Conservation (phyloP, 2,888 invertebrate genomes). For the Corythucha ciliata region DNA sequence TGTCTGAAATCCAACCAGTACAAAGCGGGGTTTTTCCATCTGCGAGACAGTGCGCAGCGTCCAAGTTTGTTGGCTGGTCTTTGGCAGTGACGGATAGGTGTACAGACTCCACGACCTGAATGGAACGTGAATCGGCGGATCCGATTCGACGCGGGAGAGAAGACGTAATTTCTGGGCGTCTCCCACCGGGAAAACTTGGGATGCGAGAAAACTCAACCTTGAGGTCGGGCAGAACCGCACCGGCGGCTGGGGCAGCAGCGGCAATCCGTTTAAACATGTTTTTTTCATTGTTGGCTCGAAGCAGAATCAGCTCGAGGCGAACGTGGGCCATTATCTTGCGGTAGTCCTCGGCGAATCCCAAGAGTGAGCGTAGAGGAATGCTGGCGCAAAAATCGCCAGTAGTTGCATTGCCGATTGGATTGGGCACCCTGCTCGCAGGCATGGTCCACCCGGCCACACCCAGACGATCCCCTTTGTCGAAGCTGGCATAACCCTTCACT, state of each 20-base stretch:
- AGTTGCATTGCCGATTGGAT: not conserved
- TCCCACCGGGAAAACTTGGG: too few relatives aligned
- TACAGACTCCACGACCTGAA: conserved; percentile 41
- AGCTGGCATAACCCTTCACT: conserved; percentile 17
- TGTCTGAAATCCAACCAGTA: conserved; percentile 41
- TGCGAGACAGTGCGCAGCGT: conserved; percentile 36
- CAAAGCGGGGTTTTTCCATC: conserved; percentile 40
- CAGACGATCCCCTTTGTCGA: not conserved
- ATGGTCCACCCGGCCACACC: conserved; percentile 3
- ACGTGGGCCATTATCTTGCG: conserved; percentile 25
- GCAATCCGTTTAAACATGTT: conserved; percentile 4
- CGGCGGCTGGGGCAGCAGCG: too few relatives aligned
- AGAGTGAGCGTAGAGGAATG: conserved; percentile 28
- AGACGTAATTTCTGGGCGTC: conserved; percentile 30
- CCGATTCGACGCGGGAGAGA: conserved; percentile 26
- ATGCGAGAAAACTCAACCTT: too few relatives aligned
- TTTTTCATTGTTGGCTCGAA: conserved; percentile 17
- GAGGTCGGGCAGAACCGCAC: too few relatives aligned
- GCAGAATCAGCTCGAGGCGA: conserved; percentile 11
- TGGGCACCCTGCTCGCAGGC: not conserved
- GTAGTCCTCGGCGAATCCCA: conserved; percentile 34
- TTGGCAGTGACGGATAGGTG: conserved; percentile 40
- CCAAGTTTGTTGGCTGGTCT: conserved; percentile 38
- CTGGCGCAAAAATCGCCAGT: conserved; percentile 21
- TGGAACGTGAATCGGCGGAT: conserved; percentile 27